Percentiles rank a stretch among this genome's conserved stretches.
phyloP scores from a whole-genome alignment of 2,797 vertebrate species.

The Chaetophractus vellerosus region DNA sequence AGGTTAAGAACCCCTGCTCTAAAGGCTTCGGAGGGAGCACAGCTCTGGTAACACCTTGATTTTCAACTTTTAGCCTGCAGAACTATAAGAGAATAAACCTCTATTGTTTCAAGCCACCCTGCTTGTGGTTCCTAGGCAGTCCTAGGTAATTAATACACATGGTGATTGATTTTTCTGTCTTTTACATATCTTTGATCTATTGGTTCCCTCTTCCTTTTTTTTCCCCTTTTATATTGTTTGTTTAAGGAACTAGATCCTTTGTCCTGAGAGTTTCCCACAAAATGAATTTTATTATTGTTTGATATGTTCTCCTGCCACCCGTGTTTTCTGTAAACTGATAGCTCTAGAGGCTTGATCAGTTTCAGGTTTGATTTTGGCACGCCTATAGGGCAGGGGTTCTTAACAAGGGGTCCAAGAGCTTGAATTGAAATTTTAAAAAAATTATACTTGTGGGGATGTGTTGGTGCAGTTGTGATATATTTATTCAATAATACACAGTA shows the following conservation, averaged over 20 bases:
- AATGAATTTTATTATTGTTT: constrained; percentile 20
- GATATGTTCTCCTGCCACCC: background rate
- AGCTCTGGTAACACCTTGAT: no score
- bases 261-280: background rate
- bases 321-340: background rate
- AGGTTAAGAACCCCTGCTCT: no score
- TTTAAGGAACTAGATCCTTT: constrained; percentile 41
- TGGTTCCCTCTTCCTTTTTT: background rate
- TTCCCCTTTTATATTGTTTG: background rate
- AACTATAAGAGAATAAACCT: no score
- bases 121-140: no score
- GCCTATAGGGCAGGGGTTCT: background rate
- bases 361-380: background rate
- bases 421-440: no score
- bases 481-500: no score
- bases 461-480: no score
- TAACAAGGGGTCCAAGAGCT: no score
- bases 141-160: background rate
- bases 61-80: no score
- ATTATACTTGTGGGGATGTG: no score
- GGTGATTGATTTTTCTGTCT: background rate
- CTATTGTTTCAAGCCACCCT: no score
- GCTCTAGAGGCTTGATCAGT: background rate
- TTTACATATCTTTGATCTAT: background rate
- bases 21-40: no score